Evolutionary conservation across 2,113 vertebrate genomes (phyloP).

Genomic region (Phaethon lepturus): DNA sequence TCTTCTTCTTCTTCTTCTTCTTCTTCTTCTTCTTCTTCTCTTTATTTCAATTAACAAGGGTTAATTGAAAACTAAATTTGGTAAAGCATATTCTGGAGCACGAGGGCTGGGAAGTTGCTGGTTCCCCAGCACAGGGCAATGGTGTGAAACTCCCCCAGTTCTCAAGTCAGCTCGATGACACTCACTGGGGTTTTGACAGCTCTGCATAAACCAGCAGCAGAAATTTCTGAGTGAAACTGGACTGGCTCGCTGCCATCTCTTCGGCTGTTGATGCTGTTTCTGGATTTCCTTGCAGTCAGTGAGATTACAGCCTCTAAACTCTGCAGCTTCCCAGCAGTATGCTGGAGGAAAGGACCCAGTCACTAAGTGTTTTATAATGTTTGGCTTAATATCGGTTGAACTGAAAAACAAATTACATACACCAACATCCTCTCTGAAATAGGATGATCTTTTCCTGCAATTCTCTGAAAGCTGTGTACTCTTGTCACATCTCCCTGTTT

Average conservation of each 20-base stretch:
- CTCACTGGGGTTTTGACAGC: neutral
- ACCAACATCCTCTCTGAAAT: neutral
- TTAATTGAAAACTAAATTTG: neutral
- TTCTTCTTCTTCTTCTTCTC: neutral
- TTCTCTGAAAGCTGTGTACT: neutral
- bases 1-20: too few species aligned
- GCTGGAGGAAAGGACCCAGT: neutral
- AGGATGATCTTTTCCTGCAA: neutral
- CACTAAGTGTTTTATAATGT: neutral
- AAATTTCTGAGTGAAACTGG: neutral
- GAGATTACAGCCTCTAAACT: neutral
- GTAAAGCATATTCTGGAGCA: neutral
- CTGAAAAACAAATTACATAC: neutral
- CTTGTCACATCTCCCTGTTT: neutral
- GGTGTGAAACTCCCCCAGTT: neutral
- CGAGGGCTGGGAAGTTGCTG: neutral
- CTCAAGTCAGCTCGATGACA: neutral
- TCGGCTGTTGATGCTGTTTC: neutral
- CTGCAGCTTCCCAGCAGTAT: conserved; percentile 9
- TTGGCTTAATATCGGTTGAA: neutral
- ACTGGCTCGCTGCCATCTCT: neutral
- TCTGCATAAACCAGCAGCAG: neutral
- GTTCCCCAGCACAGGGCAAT: neutral
- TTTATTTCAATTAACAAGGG: neutral
- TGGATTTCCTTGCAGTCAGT: neutral